A percentile compares a stretch with the other conserved stretches of the same genome.
Evolutionary conservation across 2,113 vertebrate species (phyloP).

Genomic region (Tringa solitaria): DNA sequence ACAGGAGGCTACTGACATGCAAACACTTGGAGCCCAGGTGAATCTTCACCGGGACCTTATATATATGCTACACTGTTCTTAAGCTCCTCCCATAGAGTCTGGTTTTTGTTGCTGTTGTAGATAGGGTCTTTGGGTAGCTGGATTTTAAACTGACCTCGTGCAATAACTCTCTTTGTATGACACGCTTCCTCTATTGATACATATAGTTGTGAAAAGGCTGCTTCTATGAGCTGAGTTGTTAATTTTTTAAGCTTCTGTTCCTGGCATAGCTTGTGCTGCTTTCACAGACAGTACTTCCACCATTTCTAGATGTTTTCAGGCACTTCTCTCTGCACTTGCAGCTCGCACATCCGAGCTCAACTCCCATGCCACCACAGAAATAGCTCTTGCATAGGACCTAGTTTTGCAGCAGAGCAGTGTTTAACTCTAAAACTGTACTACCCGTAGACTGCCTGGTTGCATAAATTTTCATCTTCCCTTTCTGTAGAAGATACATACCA

Average conservation of each 20-base stretch:
- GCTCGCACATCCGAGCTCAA: background rate
- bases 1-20: background rate
- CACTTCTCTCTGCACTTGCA: background rate
- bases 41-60: background rate
- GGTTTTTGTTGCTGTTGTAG: background rate
- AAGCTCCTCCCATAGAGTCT: background rate
- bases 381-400: background rate
- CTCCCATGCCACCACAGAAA: background rate
- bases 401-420: background rate
- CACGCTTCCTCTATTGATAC: background rate
- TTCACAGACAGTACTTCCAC: background rate
- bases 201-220: background rate
- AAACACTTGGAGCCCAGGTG: background rate
- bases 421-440: background rate
- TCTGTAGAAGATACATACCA: constrained; percentile 71
- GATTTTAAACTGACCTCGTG: background rate
- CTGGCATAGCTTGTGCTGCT: background rate
- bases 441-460: background rate
- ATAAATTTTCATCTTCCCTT: background rate
- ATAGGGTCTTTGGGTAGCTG: background rate
- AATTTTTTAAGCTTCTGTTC: background rate
- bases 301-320: background rate
- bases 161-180: background rate
- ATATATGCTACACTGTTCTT: background rate
- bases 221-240: background rate